A percentile compares a stretch with the other conserved stretches of the same genome.
phyloP scores from a whole-genome alignment of 2,888 invertebrate species.

The Alcis repandata region DNA sequence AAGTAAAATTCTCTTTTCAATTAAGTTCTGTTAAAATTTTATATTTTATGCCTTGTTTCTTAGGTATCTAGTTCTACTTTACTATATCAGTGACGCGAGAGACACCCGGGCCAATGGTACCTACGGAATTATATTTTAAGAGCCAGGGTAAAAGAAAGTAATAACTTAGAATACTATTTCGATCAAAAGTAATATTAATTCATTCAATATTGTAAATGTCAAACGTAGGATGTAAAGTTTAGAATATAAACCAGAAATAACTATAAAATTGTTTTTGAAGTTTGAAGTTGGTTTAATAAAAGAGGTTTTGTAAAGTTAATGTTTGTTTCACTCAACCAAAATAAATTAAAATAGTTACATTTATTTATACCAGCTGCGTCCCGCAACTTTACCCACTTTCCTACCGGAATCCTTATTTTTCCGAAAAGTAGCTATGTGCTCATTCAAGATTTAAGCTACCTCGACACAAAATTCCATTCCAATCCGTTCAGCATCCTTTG shows the following conservation, averaged over 20 bases:
- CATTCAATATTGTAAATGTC: constrained; percentile 53
- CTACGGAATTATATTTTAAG: constrained; percentile 52
- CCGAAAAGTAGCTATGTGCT: no score
- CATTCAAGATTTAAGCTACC: no score
- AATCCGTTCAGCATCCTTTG: no score
- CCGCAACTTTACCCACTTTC: no score
- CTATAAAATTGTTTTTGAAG: constrained; percentile 63
- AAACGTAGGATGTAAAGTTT: constrained; percentile 43
- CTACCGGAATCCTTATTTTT: no score
- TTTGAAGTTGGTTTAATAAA: constrained; percentile 70
- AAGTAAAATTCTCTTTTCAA: no score
- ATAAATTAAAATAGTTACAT: no score
- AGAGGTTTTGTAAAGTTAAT: constrained; percentile 58
- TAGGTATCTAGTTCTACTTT: not conserved
- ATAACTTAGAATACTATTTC: constrained; percentile 47
- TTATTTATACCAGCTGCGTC: no score
- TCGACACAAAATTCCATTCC: no score
- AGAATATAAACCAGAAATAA: constrained; percentile 53
- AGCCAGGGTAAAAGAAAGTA: constrained; percentile 70
- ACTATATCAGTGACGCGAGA: not conserved
- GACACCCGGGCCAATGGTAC: constrained; percentile 39
- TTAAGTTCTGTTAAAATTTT: no score
- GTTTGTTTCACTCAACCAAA: constrained; percentile 25
- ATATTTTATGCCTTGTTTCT: no score
- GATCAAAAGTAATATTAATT: constrained; percentile 48